A percentile compares a stretch with the other conserved stretches of the same genome.
Conservation (phyloP, 1,140 invertebrate species). For the Ceratosolen solmsi region DNA sequence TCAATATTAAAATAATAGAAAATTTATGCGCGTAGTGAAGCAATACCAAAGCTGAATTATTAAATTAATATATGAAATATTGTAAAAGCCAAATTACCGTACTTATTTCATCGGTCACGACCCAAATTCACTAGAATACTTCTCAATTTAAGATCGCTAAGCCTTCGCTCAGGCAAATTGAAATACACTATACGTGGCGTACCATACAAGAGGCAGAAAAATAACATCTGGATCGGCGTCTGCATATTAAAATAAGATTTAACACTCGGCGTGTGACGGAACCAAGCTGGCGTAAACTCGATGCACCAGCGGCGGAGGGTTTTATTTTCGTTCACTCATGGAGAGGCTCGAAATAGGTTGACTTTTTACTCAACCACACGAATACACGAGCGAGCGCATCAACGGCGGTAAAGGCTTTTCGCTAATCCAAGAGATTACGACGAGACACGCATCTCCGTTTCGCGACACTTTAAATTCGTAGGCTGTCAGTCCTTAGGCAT, state of each 20-base stretch:
- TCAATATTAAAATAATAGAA: too few species aligned
- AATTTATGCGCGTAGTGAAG: too few species aligned
- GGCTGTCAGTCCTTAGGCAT: not conserved
- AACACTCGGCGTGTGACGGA: not conserved
- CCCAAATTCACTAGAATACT: not conserved
- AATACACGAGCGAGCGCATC: not conserved
- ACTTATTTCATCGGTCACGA: too few species aligned
- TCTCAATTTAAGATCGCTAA: not conserved
- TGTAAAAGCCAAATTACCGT: too few species aligned
- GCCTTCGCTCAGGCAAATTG: not conserved
- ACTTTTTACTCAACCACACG: not conserved
- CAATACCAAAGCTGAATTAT: too few species aligned
- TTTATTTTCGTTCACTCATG: constrained; percentile 24
- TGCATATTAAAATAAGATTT: constrained; percentile 18
- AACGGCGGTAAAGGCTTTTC: not conserved
- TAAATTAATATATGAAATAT: too few species aligned
- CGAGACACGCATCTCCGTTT: not conserved
- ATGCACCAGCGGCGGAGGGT: not conserved
- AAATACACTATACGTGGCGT: not conserved
- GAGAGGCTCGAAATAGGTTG: constrained; percentile 23
- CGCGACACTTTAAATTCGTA: not conserved
- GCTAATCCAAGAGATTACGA: constrained; percentile 28
- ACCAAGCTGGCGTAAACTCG: constrained; percentile 1
- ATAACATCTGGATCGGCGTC: constrained; percentile 8
- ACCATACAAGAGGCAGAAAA: not conserved